Base-by-base conservation (phyloP, 2,888 invertebrate species). In the Brachynemurus nebulosus region DNA sequence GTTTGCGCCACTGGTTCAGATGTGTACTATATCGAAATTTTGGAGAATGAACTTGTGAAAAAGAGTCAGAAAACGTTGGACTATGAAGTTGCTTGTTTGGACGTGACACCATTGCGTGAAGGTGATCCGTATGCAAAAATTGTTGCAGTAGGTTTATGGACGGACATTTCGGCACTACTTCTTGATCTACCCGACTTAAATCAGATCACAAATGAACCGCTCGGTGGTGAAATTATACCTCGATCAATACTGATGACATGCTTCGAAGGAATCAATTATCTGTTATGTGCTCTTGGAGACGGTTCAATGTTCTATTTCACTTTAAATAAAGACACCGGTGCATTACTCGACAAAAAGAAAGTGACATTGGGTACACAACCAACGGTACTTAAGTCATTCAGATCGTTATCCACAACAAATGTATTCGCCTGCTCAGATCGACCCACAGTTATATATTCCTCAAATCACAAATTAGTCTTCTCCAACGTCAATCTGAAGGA, bases 371-470 rank as follows among this genome's bases (percentile, higher is more conserved):
- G 98, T 41, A 98, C 97, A 0, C 96, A 97, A 60, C 97, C 97
- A 11, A 96, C 95, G 0, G 88, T 89, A 11, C 68, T 98, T 44
- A 75, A 85, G 48, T 88, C 89, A 6, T 97, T 98, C 62, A 77
- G 84, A 51, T 86, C 90, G 0, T 71, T 88, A 42, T 83, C 89
- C 11, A 93, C 93, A 0, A 90, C 88, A 12, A 97, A 96, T 63
- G 95, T 98, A 25, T 98, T 98, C 69, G 98, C 96, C 17, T 98
- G 98, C 64, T 96, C 95, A 0, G 97, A 98, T 65, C 76, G 97
- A 40, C 97, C 97, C 0, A 96, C 97, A 0, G 97, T 98, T 11
- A 96, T 98, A 53, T 98, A 97, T 69, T 96, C 95, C 4, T 93
- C 93, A n/a, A 96, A 96, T 67, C 92, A 95, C 63, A 96, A 96